Conservation (phyloP, 2,113 vertebrate species). For the Pampusana beccarii region DNA sequence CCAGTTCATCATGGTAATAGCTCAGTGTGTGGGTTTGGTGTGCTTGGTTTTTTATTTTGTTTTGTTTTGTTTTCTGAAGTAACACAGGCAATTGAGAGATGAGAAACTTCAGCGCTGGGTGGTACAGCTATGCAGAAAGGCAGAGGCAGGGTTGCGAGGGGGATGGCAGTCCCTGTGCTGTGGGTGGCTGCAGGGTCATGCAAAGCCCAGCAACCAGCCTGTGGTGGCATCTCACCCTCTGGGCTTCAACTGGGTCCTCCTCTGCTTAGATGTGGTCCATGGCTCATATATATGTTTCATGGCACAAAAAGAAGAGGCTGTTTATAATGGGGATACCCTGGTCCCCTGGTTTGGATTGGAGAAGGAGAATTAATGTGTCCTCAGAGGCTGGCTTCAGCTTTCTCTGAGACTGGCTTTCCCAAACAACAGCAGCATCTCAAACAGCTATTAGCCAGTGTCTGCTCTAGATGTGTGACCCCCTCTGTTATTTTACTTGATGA, state of each 20-base stretch:
- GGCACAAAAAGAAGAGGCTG: not conserved
- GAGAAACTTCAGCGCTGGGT: not conserved
- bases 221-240: not conserved
- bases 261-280: not conserved
- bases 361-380: not conserved
- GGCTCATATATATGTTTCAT: not conserved
- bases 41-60: not conserved
- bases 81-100: not conserved
- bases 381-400: not conserved
- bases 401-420: not conserved
- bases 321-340: not conserved
- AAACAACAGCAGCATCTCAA: not conserved
- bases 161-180: not conserved
- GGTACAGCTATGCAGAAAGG: not conserved
- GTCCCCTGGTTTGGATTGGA: not conserved
- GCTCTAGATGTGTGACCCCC: not conserved
- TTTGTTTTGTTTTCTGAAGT: not conserved
- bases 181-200: not conserved
- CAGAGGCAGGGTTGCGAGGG: accelerated
- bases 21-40: not conserved
- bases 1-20: not conserved
- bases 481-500: not conserved
- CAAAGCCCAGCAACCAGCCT: not conserved
- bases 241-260: not conserved
- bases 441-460: not conserved